Percentiles rank a stretch among this genome's conserved stretches.
Evolutionary conservation across 2,113 vertebrate species (phyloP).

Genomic region (Periophthalmus modestus): DNA sequence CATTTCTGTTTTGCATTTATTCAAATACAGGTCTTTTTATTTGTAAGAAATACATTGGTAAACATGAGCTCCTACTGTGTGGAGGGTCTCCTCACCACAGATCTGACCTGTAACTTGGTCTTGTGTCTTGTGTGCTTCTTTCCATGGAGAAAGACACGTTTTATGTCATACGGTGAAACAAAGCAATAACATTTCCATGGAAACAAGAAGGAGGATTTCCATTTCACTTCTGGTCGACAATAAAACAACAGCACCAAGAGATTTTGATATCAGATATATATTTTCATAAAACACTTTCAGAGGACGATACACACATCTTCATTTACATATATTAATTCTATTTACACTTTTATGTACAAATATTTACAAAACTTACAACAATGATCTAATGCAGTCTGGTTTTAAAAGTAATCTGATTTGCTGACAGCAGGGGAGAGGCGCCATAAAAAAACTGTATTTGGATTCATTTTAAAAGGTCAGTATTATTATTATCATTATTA

Average conservation of each 20-base stretch:
- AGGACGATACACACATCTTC: slow-evolving; percentile 30
- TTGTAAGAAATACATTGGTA: too few species aligned
- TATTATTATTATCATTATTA: not conserved
- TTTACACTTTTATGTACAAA: slow-evolving; percentile 62
- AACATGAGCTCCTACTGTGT: too few species aligned
- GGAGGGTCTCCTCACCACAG: too few species aligned
- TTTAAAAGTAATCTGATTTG: not conserved
- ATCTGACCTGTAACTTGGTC: too few species aligned
- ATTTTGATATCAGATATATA: slow-evolving; percentile 28
- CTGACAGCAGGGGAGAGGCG: not conserved
- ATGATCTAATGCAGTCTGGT: not conserved
- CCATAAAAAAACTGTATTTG: not conserved
- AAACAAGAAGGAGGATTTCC: not conserved
- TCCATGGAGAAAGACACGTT: too few species aligned
- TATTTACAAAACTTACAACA: slow-evolving; percentile 13
- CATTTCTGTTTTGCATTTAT: too few species aligned
- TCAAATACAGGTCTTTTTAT: too few species aligned
- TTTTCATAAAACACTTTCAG: slow-evolving; percentile 26
- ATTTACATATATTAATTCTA: slow-evolving; percentile 62
- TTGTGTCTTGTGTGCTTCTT: too few species aligned
- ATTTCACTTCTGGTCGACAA: not conserved
- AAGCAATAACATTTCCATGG: too few species aligned
- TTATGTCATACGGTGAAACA: too few species aligned
- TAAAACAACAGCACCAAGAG: slow-evolving; percentile 31
- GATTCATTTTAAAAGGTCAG: not conserved